Base-by-base conservation (phyloP, 2,113 vertebrate genomes). In the Petroica traversi region DNA sequence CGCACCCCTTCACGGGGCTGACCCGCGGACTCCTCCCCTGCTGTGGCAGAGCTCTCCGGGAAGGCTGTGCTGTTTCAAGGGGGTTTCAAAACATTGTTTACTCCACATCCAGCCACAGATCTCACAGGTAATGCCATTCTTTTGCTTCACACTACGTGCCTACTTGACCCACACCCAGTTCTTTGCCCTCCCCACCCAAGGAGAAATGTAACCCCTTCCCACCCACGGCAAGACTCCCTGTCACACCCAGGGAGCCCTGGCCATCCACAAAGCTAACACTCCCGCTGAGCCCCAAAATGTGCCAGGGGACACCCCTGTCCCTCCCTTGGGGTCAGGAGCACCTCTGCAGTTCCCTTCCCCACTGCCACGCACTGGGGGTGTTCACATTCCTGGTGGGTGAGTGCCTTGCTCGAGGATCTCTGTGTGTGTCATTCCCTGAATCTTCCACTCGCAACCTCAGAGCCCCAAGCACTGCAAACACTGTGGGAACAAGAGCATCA, bases 191-290 rank as follows among this genome's bases (percentile, higher is more conserved):
- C 51, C 45, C 89, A 78, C 86, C 85, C 86, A 74, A 43, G 43
- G n/a, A 86, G 72, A 81, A 77, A 74, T 86, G n/a, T 88, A 91
- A 86, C 33, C 85, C n/a, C 67, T 88, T 90, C 78, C 62, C 82
- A 85, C 75, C 51, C 81, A 72, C 0, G 0, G 54, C 9, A 6
- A 73, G 49, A 54, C 17, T 69, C 22, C 11, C 54, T 48, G 26
- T 67, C 66, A 89, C 63, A 69, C 54, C n/a, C 36, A 85, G 23
- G 22, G 31, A 89, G 25, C 9, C 40, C 48, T 4, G 5, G 41
- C 54, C 7, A 0, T 76, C 34, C 49, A 41, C 8, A 1, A 40
- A 36, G 49, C 26, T 46, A 26, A 34, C 16, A 26, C 11, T 29
- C 7, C 3, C 24, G 59, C 45, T 46, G 71, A 73, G 36, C 4